Evolutionary conservation across 2,797 vertebrate species (phyloP).

Genomic region (Mus caroli): DNA sequence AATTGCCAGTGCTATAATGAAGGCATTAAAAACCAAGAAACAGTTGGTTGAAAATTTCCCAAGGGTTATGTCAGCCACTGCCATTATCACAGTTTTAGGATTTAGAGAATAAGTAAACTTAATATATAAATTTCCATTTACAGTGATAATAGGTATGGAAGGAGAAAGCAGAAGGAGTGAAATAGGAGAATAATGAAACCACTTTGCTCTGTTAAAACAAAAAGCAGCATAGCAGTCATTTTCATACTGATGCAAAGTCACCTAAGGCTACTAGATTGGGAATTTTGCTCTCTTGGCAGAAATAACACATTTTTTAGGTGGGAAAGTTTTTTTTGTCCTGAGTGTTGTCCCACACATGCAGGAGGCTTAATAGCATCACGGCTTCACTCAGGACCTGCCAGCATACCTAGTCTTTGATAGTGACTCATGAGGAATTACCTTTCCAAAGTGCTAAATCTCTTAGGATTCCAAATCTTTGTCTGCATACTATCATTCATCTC

Average conservation of each 20-base stretch:
- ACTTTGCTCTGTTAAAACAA: not conserved
- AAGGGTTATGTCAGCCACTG: not conserved
- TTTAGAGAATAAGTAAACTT: not conserved
- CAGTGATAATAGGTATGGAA: not conserved
- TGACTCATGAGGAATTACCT: not conserved
- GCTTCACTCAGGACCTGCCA: too few relatives aligned
- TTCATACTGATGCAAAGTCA: not conserved
- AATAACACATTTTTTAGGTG: not conserved
- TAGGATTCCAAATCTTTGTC: not conserved
- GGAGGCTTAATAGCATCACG: not conserved
- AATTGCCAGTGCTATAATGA: not conserved
- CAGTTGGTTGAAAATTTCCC: not conserved
- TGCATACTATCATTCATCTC: not conserved
- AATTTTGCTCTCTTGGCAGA: not conserved
- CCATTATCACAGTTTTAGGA: not conserved
- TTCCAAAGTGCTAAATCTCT: not conserved
- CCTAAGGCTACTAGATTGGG: not conserved
- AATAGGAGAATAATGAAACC: not conserved
- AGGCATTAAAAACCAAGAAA: not conserved
- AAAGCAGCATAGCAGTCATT: not conserved
- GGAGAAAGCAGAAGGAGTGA: accelerated
- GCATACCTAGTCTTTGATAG: not conserved
- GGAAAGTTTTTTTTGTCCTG: not conserved
- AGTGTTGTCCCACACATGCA: not conserved
- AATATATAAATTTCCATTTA: not conserved